phyloP scores from a whole-genome alignment of 2,888 invertebrate species.

The Noctuana brunneofusca region DNA sequence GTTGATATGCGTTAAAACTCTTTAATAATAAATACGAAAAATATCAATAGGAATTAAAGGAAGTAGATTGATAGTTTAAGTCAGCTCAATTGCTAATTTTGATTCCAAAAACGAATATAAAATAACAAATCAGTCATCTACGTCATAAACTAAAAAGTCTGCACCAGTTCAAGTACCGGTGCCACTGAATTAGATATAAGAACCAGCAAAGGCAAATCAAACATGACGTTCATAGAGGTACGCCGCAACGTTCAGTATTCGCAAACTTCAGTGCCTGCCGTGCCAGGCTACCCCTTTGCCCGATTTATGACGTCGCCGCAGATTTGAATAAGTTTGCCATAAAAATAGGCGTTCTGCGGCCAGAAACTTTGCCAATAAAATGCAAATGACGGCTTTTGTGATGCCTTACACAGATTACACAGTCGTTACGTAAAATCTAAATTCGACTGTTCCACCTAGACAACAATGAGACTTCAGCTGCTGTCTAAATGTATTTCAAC shows the following conservation, averaged over 20 bases:
- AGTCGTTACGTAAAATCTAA: conserved; percentile 15
- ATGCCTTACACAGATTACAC: conserved; percentile 31
- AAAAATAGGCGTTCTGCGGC: conserved; percentile 77
- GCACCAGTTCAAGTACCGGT: not conserved
- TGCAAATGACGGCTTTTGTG: conserved; percentile 73
- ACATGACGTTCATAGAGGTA: conserved; percentile 31
- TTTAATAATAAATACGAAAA: too few relatives aligned
- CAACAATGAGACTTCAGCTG: conserved; percentile 16
- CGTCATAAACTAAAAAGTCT: too few relatives aligned
- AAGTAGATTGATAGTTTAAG: too few relatives aligned
- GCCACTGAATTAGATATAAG: not conserved
- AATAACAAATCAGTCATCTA: too few relatives aligned
- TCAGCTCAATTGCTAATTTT: too few relatives aligned
- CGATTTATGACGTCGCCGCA: conserved; percentile 76
- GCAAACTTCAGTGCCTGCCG: conserved; percentile 56
- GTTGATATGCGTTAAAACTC: too few relatives aligned
- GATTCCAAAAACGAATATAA: too few relatives aligned
- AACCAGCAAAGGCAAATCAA: conserved; percentile 14
- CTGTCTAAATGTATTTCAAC: not conserved
- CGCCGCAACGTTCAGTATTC: conserved; percentile 27
- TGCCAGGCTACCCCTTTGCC: conserved; percentile 70
- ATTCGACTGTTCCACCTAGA: conserved; percentile 20
- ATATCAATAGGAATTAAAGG: too few relatives aligned
- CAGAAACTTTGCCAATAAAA: conserved; percentile 80
- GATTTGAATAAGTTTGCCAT: conserved; percentile 81